A percentile compares a stretch with the other conserved stretches of the same genome.
These are phyloP conservation scores for Myrmecobius fasciatus DNA, from an alignment of 2,113 vertebrate genomes.

Conservation along the genomic window DNA sequence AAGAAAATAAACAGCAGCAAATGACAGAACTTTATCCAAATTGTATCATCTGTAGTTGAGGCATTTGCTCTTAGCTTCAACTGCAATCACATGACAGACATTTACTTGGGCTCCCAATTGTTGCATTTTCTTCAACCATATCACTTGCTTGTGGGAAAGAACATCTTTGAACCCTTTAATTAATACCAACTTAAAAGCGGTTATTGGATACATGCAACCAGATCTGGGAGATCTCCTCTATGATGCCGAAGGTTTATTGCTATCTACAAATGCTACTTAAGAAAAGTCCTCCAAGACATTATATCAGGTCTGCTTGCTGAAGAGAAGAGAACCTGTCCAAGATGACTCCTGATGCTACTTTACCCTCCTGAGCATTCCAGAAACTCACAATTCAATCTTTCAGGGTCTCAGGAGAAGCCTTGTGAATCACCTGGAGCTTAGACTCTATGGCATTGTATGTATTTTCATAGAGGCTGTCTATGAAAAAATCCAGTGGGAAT, in stretches of 20 bases:
- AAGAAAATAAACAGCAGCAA: background rate
- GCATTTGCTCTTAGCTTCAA: slow-evolving; percentile 86
- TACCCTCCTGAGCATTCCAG: slow-evolving; percentile 91
- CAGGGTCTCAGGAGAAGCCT: slow-evolving; percentile 85
- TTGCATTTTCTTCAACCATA: slow-evolving; percentile 94
- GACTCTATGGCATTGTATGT: slow-evolving; percentile 87
- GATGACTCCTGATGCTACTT: slow-evolving; percentile 88
- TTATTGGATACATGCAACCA: slow-evolving; percentile 92
- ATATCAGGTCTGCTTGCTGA: slow-evolving; percentile 91
- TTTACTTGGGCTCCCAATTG: slow-evolving; percentile 92
- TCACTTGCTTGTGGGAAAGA: slow-evolving; percentile 94
- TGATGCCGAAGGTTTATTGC: slow-evolving; percentile 92
- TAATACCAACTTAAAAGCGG: slow-evolving; percentile 94
- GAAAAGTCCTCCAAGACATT: slow-evolving; percentile 91
- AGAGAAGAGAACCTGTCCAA: slow-evolving; percentile 94
- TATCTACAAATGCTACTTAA: slow-evolving; percentile 90
- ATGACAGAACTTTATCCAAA: background rate
- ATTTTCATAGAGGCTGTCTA: slow-evolving; percentile 93
- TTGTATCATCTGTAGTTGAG: slow-evolving; percentile 74
- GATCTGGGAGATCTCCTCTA: slow-evolving; percentile 93
- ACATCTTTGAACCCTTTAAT: slow-evolving; percentile 96
- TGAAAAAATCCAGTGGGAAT: slow-evolving; percentile 92
- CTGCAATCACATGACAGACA: slow-evolving; percentile 92
- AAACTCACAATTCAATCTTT: slow-evolving; percentile 83
- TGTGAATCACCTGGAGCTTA: slow-evolving; percentile 85